Conservation (phyloP, 2,113 vertebrate genomes). For the Phrynosoma platyrhinos region DNA sequence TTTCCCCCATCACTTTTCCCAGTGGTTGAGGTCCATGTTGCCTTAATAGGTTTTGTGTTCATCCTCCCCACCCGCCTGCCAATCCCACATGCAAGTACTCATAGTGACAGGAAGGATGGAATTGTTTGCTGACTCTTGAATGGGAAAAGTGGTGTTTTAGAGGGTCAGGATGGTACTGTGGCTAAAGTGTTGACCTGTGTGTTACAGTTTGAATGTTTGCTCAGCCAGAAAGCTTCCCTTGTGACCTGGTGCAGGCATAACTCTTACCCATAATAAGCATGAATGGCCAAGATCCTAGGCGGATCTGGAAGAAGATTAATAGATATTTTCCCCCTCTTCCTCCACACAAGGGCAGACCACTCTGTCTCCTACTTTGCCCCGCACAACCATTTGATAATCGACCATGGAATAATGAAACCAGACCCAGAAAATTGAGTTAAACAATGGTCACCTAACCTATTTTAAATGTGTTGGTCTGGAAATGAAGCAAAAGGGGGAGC, state of each 20-base stretch:
- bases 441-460: too few species aligned
- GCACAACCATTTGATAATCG: too few species aligned
- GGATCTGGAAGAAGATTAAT: too few species aligned
- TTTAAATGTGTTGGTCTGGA: too few species aligned
- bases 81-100: background rate
- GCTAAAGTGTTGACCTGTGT: background rate
- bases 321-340: too few species aligned
- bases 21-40: slow-evolving; percentile 16
- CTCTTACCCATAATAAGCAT: background rate
- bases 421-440: too few species aligned
- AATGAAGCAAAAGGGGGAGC: too few species aligned
- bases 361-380: too few species aligned
- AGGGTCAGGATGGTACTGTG: background rate
- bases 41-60: background rate
- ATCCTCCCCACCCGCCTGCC: background rate
- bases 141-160: background rate
- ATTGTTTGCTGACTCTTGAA: background rate
- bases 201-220: background rate
- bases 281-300: too few species aligned
- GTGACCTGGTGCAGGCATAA: background rate
- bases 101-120: background rate
- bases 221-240: background rate
- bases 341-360: too few species aligned
- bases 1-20: background rate
- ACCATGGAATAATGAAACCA: too few species aligned